phyloP scores from a whole-genome alignment of 2,888 invertebrate species.

The Drosophila melanosoma region DNA sequence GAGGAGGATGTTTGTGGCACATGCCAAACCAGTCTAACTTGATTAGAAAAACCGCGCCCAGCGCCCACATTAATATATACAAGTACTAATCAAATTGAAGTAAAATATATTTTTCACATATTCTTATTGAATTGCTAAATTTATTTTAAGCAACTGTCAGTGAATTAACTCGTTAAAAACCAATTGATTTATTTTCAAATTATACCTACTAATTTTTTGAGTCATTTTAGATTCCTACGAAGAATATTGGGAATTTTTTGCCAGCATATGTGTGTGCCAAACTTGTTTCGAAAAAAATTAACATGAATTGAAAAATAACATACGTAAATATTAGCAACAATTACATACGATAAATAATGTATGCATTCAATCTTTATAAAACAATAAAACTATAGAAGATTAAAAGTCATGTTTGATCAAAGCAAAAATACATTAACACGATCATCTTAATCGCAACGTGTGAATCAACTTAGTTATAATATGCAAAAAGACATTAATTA shows the following conservation, averaged over 20 bases:
- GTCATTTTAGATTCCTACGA: neutral
- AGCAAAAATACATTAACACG: constrained; percentile 18
- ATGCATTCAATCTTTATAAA: constrained; percentile 8
- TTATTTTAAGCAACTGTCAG: neutral
- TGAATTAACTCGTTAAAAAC: neutral
- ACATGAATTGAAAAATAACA: constrained; percentile 3
- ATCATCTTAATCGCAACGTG: constrained; percentile 33
- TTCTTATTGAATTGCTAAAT: neutral
- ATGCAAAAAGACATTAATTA: constrained; percentile 19
- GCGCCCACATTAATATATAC: constrained; percentile 17
- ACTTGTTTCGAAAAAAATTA: constrained; percentile 11
- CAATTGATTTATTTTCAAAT: constrained; percentile 14
- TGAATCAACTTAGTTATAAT: constrained; percentile 35
- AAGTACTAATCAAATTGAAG: constrained; percentile 5
- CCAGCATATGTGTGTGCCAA: neutral
- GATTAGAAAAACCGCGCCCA: constrained; percentile 35
- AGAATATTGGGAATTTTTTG: constrained; percentile 3
- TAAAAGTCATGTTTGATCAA: constrained; percentile 22
- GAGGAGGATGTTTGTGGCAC: constrained; percentile 26
- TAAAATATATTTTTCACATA: neutral
- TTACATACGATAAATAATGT: constrained; percentile 5
- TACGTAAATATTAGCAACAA: constrained; percentile 8
- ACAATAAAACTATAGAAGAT: neutral
- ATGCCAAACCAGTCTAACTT: constrained; percentile 47
- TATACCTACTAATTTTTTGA: neutral